A percentile compares a stretch with the other conserved stretches of the same genome.
Conservation (phyloP, 2,888 invertebrate species). For the Drosophila acutilabella region DNA sequence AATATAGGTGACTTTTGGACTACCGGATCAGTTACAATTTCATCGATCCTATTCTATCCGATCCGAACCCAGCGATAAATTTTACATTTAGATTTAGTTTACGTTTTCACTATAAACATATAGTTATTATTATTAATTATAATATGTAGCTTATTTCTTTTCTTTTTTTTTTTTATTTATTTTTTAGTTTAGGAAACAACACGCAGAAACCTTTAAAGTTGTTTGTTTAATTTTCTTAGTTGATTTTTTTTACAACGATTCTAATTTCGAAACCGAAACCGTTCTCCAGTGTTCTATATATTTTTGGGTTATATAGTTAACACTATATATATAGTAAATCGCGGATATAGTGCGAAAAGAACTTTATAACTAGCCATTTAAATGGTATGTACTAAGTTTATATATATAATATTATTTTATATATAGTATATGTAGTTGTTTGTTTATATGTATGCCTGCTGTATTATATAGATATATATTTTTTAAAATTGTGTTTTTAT, state of each 20-base stretch:
- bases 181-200: slow-evolving; percentile 70
- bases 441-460: slow-evolving; percentile 35
- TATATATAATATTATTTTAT: slow-evolving; percentile 18
- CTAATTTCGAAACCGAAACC: slow-evolving; percentile 60
- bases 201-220: slow-evolving; percentile 75
- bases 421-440: slow-evolving; percentile 18
- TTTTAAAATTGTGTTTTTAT: slow-evolving; percentile 19
- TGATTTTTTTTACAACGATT: slow-evolving; percentile 44
- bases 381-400: slow-evolving; percentile 37
- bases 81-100: slow-evolving; percentile 32
- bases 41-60: not conserved
- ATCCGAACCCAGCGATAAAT: slow-evolving; percentile 7
- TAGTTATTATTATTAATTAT: slow-evolving; percentile 31
- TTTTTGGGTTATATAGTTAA: too few relatives aligned
- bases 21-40: slow-evolving; percentile 26
- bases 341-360: too few relatives aligned
- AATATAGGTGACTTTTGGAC: slow-evolving; percentile 70
- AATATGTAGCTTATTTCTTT: slow-evolving; percentile 14
- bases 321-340: too few relatives aligned
- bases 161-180: slow-evolving; percentile 18
- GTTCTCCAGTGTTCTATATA: slow-evolving; percentile 25
- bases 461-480: slow-evolving; percentile 28
- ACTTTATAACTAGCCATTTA: slow-evolving; percentile 37
- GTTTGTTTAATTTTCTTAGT: slow-evolving; percentile 31
- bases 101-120: slow-evolving; percentile 31